Evolutionary conservation across 2,888 invertebrate genomes (phyloP).

Genomic region (Hyposoter dolosus): DNA sequence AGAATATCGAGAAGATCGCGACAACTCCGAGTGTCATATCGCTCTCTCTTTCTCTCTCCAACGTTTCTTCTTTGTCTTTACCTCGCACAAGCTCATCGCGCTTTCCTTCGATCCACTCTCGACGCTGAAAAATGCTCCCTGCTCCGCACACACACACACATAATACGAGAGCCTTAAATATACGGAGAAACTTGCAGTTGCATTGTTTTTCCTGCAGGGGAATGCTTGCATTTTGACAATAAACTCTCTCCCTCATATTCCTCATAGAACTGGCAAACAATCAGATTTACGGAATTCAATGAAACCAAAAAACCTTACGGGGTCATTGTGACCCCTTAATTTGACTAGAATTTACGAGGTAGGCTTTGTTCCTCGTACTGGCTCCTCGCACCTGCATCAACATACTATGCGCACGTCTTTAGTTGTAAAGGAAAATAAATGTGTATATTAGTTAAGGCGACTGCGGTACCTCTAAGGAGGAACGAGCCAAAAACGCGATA

Average conservation of each 20-base stretch:
- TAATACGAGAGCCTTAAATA: not conserved
- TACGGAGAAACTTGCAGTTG: not conserved
- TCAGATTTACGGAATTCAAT: not conserved
- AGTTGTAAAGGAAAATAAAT: slow-evolving; percentile 38
- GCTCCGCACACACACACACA: not conserved
- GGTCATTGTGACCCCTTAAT: not conserved
- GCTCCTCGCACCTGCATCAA: slow-evolving; percentile 61
- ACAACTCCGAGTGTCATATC: slow-evolving; percentile 14
- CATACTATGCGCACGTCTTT: slow-evolving; percentile 11
- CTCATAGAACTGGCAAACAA: not conserved
- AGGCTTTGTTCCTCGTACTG: slow-evolving; percentile 13
- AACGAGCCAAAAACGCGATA: not conserved
- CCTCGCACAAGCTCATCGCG: not conserved
- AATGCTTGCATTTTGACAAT: not conserved
- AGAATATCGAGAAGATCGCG: slow-evolving; percentile 24
- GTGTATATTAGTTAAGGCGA: slow-evolving; percentile 7
- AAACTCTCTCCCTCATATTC: not conserved
- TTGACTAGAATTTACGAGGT: not conserved
- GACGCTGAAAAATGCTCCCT: not conserved
- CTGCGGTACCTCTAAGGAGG: slow-evolving; percentile 3
- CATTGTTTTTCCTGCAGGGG: not conserved
- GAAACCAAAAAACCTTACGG: not conserved
- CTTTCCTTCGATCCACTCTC: slow-evolving; percentile 10
- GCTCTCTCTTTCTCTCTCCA: not conserved
- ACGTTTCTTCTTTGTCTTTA: slow-evolving; percentile 11